Conservation (phyloP, 2,113 vertebrate species). For the Phainopepla nitens region DNA sequence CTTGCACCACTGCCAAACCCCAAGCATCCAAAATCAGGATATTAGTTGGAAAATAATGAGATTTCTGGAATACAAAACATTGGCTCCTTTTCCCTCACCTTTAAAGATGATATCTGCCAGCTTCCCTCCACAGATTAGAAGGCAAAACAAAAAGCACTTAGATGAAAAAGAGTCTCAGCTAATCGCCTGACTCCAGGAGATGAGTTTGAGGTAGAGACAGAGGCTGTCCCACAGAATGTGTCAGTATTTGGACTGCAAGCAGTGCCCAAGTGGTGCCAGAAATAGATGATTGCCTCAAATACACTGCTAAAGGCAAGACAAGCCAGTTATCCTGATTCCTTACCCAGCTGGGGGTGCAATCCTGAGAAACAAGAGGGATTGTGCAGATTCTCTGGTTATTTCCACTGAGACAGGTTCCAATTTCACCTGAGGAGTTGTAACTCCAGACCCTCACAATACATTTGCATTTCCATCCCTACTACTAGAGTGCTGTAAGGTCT, state of each 20-base stretch:
- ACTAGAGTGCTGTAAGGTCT: not conserved
- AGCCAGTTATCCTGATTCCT: not conserved
- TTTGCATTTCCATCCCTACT: not conserved
- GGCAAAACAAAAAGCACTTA: slow-evolving; percentile 22
- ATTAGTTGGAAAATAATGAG: slow-evolving; percentile 36
- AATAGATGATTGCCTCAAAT: not conserved
- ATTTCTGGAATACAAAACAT: not conserved
- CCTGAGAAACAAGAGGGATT: not conserved
- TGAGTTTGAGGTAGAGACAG: not conserved
- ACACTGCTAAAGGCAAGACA: not conserved
- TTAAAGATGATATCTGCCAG: not conserved
- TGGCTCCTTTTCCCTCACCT: slow-evolving; percentile 19
- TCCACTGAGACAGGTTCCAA: not conserved
- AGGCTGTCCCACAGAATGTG: not conserved
- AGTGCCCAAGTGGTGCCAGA: not conserved
- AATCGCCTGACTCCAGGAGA: not conserved
- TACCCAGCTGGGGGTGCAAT: not conserved
- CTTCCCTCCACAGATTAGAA: not conserved
- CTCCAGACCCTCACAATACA: not conserved
- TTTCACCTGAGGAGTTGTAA: not conserved
- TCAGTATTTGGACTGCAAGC: not conserved
- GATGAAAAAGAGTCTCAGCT: slow-evolving; percentile 13
- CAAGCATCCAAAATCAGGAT: slow-evolving; percentile 1
- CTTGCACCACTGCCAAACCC: not conserved
- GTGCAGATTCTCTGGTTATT: not conserved